Evolutionary conservation across 2,113 vertebrate genomes (phyloP).

Genomic region (Zeus faber): DNA sequence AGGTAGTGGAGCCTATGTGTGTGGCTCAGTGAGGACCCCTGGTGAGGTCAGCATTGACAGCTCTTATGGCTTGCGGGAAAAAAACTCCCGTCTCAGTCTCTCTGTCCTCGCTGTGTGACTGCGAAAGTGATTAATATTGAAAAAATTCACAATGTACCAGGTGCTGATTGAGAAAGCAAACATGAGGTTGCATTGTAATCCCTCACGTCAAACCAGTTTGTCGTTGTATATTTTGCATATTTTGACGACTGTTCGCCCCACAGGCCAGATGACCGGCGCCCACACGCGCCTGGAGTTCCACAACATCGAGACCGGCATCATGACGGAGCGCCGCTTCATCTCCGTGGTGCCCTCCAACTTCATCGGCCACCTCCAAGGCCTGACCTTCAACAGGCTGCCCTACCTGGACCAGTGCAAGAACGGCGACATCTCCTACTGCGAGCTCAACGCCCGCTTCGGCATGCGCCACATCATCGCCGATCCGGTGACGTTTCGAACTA

Average conservation of each 20-base stretch:
- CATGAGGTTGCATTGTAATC: not conserved
- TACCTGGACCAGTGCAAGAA: constrained; percentile 95
- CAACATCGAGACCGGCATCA: constrained; percentile 95
- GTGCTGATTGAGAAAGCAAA: too few species aligned
- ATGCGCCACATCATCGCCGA: constrained; percentile 89
- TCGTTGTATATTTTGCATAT: not conserved
- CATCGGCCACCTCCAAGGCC: constrained; percentile 89
- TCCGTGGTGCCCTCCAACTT: constrained; percentile 93
- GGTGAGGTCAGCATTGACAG: too few species aligned
- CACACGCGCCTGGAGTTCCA: constrained; percentile 92
- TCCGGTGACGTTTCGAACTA: constrained; percentile 88
- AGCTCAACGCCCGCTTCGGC: constrained; percentile 92
- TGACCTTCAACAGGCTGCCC: constrained; percentile 86
- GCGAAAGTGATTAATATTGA: too few species aligned
- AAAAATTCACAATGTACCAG: too few species aligned
- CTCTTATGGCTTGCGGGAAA: too few species aligned
- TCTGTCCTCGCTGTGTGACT: too few species aligned
- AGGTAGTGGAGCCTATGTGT: too few species aligned
- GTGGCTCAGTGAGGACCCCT: too few species aligned
- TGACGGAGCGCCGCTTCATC: constrained; percentile 92
- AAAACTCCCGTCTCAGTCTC: too few species aligned
- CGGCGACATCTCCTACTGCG: constrained; percentile 91
- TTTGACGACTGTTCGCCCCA: not conserved
- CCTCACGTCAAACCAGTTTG: not conserved
- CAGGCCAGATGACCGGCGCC: constrained; percentile 92